Percentiles rank a stretch among this genome's conserved stretches.
These are phyloP conservation scores for Coccyzus lansbergi DNA, from an alignment of 2,797 vertebrate species.

Conservation along the genomic window DNA sequence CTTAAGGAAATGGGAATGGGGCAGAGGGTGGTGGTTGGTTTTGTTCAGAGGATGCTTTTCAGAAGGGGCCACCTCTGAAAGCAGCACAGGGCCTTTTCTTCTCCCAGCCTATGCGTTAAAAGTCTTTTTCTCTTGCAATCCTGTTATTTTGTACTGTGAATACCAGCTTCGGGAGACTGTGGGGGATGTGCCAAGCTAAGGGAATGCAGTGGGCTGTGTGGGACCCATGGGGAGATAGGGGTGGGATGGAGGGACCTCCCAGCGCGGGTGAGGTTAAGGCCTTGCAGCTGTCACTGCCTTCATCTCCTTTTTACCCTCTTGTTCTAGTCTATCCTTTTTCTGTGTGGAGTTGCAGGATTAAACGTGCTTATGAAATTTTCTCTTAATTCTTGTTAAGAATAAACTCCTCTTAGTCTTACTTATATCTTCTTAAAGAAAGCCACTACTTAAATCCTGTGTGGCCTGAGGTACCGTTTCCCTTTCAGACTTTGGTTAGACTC, in stretches of 20 bases:
- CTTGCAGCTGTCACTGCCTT: background rate
- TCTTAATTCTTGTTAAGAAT: background rate
- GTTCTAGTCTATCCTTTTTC: background rate
- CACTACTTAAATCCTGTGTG: accelerated
- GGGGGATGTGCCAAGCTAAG: accelerated
- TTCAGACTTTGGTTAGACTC: background rate
- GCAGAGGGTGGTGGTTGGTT: background rate
- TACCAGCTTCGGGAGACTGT: background rate
- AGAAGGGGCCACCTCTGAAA: background rate
- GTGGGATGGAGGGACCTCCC: background rate
- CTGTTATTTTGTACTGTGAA: background rate
- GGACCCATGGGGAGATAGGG: background rate
- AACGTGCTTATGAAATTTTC: background rate
- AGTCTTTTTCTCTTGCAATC: background rate
- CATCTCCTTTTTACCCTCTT: background rate
- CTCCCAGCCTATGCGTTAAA: accelerated
- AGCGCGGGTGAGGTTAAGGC: background rate
- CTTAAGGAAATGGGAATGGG: background rate
- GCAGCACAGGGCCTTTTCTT: background rate
- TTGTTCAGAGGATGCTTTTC: background rate
- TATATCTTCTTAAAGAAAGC: background rate
- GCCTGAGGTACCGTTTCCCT: background rate
- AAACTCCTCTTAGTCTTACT: background rate
- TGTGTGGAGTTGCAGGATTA: background rate
- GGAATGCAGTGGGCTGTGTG: accelerated